Percentiles rank a stretch among this genome's conserved stretches.
Evolutionary conservation across 2,113 vertebrate species (phyloP).

Genomic region (Campylomormyrus tamandua): DNA sequence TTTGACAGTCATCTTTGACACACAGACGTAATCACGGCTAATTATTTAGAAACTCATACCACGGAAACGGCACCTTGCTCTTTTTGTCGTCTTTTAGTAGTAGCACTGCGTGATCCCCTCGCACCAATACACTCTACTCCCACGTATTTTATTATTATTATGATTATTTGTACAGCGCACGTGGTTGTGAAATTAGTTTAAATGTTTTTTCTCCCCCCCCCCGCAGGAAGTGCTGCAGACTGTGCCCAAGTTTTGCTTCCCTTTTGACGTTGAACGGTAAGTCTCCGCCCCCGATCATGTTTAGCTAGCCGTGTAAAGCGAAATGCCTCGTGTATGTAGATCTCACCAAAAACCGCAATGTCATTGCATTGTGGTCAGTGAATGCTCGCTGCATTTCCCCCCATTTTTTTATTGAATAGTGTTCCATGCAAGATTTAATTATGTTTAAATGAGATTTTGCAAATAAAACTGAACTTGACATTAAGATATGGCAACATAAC

Average conservation of each 20-base stretch:
- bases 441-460: not conserved
- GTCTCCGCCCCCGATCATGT: conserved; percentile 18
- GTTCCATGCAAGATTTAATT: not conserved
- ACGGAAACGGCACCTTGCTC: not conserved
- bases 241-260: conserved; percentile 97
- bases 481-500: not conserved
- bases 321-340: not conserved
- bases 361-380: not conserved
- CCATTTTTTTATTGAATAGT: not conserved
- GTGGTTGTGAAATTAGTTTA: conserved; percentile 17
- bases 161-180: conserved; percentile 16
- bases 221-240: conserved; percentile 88
- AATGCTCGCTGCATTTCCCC: not conserved
- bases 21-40: conserved; percentile 70
- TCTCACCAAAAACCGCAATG: not conserved
- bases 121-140: not conserved
- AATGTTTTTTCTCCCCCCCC: conserved; percentile 47
- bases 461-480: not conserved
- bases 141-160: conserved; percentile 21
- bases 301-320: not conserved
- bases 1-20: conserved; percentile 71
- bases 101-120: conserved; percentile 18
- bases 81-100: not conserved
- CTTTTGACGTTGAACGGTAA: conserved; percentile 94
- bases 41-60: conserved; percentile 72